phyloP scores from a whole-genome alignment of 2,888 invertebrate species.

The Nomada fabriciana region DNA sequence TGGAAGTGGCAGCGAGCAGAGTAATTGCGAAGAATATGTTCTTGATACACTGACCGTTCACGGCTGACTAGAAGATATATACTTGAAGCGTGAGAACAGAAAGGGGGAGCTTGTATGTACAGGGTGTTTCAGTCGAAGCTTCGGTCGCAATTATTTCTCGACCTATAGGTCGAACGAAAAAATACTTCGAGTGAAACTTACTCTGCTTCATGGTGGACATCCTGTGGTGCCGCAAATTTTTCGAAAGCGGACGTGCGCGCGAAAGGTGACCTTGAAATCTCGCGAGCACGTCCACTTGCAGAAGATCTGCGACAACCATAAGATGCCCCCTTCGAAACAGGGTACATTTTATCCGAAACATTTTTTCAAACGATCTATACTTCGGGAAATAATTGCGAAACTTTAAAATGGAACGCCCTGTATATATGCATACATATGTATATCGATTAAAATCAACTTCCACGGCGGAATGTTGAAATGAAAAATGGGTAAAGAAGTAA shows the following conservation, averaged over 20 bases:
- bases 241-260: background rate
- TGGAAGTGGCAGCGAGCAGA: background rate
- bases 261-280: background rate
- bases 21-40: constrained; percentile 11
- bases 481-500: background rate
- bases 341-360: background rate
- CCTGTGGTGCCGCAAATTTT: background rate
- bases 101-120: too few species aligned
- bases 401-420: background rate
- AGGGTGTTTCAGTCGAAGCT: too few species aligned
- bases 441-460: constrained; percentile 21
- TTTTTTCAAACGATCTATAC: background rate
- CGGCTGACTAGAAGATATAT: background rate
- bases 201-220: background rate
- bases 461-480: constrained; percentile 1
- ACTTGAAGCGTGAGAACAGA: constrained; percentile 18
- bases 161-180: too few species aligned
- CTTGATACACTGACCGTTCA: background rate
- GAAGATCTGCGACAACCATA: background rate
- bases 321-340: background rate
- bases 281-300: background rate
- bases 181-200: background rate
- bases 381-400: background rate
- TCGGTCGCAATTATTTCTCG: too few species aligned
- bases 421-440: background rate